Base-by-base conservation (phyloP, 2,888 invertebrate species). In the Timema podura region DNA sequence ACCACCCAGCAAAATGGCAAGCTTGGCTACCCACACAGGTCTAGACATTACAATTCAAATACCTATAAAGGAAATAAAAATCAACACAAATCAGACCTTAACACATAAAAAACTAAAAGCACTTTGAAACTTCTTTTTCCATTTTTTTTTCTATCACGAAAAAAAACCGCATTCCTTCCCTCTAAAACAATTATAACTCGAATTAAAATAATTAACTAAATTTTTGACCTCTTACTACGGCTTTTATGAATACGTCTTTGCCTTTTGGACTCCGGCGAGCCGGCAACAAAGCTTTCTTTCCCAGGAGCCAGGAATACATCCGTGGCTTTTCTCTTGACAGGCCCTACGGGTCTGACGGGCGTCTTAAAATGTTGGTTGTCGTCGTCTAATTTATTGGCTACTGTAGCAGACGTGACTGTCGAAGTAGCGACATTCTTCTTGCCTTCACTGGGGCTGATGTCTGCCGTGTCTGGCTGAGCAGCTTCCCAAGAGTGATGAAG, bases 221-320 rank as follows among this genome's bases (percentile, higher is more conserved):
- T 48, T 59, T 69, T 69, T 45, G 48, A 46, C 15, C 69, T 51
- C 48, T 69, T 69, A 54, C 69, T 66, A 45, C 69, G 69, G 30
- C 69, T 65, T 48, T 69, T 69, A 48, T 66, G 66, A 7, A 57
- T 69, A n/a, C 69, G 57, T 57, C 65, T 65, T 5, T 57, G 69
- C 44, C 61, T 68, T 61, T 61, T 59, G 48, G n/a, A 30, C 47
- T 68, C 68, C 57, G 54, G 57, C 44, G 54, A 16, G 45, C 16
- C 13, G 3, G 47, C 15, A 65, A 30, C 13, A 30, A 30, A 30
- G 30, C 30, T 30, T 30, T 30, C 30, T 30, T 30, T 30, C 30
- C 30, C 30, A 30, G 30, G 30, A 30, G 30, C 9, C 7, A 68
- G 46, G 30, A 54, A 9, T 9, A 61, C 59, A 48, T 68, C 68